Percentiles rank a stretch among this genome's conserved stretches.
phyloP scores from a whole-genome alignment of 2,113 vertebrate genomes.

The Phaetusa simplex region DNA sequence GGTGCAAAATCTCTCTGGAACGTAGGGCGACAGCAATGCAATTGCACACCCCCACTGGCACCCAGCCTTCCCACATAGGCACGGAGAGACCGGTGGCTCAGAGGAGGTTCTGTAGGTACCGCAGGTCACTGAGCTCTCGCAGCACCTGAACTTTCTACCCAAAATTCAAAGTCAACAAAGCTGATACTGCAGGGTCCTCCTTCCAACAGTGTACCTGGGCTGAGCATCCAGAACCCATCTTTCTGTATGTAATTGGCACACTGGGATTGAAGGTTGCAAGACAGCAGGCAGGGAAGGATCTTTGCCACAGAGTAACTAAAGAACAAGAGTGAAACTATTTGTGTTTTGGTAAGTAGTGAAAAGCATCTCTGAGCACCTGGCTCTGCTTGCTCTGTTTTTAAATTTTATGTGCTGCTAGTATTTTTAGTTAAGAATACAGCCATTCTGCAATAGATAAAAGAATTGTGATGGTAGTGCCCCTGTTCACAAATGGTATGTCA shows the following conservation, averaged over 20 bases:
- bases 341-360: background rate
- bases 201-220: background rate
- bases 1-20: constrained; percentile 54
- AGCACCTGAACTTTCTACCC: background rate
- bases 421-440: background rate
- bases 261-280: background rate
- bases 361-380: background rate
- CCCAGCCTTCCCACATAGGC: background rate
- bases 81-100: accelerated
- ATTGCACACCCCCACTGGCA: background rate
- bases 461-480: background rate
- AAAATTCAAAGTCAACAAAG: background rate
- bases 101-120: background rate
- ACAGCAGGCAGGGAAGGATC: background rate
- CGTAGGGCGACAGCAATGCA: background rate
- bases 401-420: background rate
- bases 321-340: background rate
- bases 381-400: too few relatives aligned
- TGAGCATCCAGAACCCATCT: background rate
- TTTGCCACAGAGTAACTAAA: background rate
- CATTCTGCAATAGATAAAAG: background rate
- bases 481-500: background rate
- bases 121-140: background rate
- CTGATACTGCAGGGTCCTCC: background rate
- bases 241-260: background rate